Percentiles rank a stretch among this genome's conserved stretches.
phyloP scores from a whole-genome alignment of 2,888 invertebrate genomes.

The Sinohyriopsis cumingii region DNA sequence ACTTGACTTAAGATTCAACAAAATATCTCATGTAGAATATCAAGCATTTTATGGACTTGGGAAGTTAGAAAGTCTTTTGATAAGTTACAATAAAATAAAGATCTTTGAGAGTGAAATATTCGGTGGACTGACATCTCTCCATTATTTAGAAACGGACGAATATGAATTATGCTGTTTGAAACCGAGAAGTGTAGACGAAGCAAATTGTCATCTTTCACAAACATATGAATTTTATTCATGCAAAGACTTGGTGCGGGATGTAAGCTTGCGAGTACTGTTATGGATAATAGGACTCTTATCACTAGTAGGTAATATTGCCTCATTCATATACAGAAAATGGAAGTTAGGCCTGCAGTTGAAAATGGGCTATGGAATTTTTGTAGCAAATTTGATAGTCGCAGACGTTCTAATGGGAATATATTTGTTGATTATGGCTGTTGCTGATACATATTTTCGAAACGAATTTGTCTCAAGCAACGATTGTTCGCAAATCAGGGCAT shows the following conservation, averaged over 20 bases:
- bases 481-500: no score
- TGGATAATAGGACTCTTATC: slow-evolving; percentile 36
- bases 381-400: slow-evolving; percentile 23
- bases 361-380: slow-evolving; percentile 28
- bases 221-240: slow-evolving; percentile 45
- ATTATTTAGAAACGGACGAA: slow-evolving; percentile 13
- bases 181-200: not conserved
- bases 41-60: slow-evolving; percentile 1
- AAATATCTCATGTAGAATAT: not conserved
- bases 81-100: slow-evolving; percentile 20
- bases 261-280: slow-evolving; percentile 27
- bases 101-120: slow-evolving; percentile 25
- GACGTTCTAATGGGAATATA: slow-evolving; percentile 21
- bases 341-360: slow-evolving; percentile 9
- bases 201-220: slow-evolving; percentile 18
- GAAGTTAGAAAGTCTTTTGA: slow-evolving; percentile 11
- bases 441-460: no score
- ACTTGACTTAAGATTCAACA: no score
- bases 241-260: slow-evolving; percentile 37
- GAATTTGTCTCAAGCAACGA: no score
- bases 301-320: slow-evolving; percentile 28
- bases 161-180: not conserved
- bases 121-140: slow-evolving; percentile 8
- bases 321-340: slow-evolving; percentile 18
- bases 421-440: slow-evolving; percentile 29